These are phyloP conservation scores for Pungitius pungitius DNA, from an alignment of 2,113 vertebrate genomes.

Conservation along the genomic window DNA sequence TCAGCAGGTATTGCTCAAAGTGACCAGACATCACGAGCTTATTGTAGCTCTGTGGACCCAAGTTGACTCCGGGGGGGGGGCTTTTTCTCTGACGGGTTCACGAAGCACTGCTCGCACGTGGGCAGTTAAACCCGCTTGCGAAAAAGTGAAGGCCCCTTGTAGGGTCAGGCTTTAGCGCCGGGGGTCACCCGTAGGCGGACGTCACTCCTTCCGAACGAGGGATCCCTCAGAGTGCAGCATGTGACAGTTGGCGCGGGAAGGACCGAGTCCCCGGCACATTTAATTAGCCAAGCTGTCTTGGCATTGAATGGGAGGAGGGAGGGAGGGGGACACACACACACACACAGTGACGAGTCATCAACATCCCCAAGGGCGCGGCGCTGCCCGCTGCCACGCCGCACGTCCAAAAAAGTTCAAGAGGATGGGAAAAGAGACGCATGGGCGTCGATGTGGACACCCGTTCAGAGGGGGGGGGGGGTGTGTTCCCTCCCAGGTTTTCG, in stretches of 20 bases:
- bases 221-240: slow-evolving; percentile 59
- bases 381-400: slow-evolving; percentile 40
- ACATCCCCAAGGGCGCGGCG: slow-evolving; percentile 64
- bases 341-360: slow-evolving; percentile 67
- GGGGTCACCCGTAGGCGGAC: slow-evolving; percentile 5
- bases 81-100: no score
- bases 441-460: slow-evolving; percentile 1
- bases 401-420: slow-evolving; percentile 54
- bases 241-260: slow-evolving; percentile 66
- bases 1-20: slow-evolving; percentile 24
- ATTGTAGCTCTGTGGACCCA: no score
- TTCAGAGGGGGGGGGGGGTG: background rate
- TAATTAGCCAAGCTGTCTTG: slow-evolving; percentile 66
- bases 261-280: slow-evolving; percentile 63
- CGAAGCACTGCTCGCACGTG: background rate
- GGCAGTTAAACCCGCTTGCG: background rate
- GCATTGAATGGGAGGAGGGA: slow-evolving; percentile 61
- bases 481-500: background rate
- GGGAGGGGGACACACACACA: background rate
- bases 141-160: background rate
- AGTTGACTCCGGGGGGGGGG: no score
- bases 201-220: slow-evolving; percentile 39
- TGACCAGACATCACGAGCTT: background rate
- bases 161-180: slow-evolving; percentile 17
- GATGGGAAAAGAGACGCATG: background rate